A percentile compares a stretch with the other conserved stretches of the same genome.
phyloP scores from a whole-genome alignment of 2,797 vertebrate species.

The Clarias laeviceps region DNA sequence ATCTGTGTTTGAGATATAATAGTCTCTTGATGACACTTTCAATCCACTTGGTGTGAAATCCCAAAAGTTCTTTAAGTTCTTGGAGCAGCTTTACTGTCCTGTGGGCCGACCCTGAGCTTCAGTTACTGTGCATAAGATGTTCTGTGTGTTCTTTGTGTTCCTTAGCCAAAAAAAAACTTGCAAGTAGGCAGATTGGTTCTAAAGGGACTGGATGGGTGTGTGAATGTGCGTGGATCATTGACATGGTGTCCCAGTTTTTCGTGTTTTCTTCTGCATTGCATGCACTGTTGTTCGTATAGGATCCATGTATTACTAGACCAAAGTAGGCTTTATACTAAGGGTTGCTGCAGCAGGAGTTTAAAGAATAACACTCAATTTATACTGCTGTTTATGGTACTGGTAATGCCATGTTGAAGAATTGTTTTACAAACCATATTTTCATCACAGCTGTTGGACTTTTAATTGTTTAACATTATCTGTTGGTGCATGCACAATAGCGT shows the following conservation, averaged over 20 bases:
- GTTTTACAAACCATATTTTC: too few species aligned
- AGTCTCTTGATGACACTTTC: neutral
- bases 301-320: neutral
- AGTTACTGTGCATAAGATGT: neutral
- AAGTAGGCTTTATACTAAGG: too few species aligned
- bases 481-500: too few species aligned
- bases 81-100: neutral
- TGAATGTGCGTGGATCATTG: neutral
- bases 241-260: too few species aligned
- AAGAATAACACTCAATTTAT: too few species aligned
- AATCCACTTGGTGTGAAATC: neutral
- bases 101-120: neutral
- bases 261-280: neutral
- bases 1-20: neutral
- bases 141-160: neutral
- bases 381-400: too few species aligned
- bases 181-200: neutral
- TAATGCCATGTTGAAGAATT: too few species aligned
- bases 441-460: too few species aligned
- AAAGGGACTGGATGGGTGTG: neutral
- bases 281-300: neutral
- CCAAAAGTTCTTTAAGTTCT: neutral
- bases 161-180: neutral
- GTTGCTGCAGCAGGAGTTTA: too few species aligned
- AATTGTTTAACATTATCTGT: too few species aligned